Conservation (phyloP, 2,113 vertebrate genomes). For the Centropristis striata region DNA sequence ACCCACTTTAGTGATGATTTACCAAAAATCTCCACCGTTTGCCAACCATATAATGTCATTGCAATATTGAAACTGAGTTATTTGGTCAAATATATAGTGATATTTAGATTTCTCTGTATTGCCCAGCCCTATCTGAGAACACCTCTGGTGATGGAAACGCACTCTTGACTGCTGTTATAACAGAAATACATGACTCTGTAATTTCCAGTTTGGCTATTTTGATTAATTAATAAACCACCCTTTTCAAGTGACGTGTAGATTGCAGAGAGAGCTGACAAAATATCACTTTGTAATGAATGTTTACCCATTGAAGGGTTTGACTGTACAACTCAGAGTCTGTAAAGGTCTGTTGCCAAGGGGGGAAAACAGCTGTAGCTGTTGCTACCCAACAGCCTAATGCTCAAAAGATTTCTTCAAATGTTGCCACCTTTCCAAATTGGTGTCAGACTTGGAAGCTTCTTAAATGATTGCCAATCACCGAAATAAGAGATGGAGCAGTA, state of each 20-base stretch:
- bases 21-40: no score
- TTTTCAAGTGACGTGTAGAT: neutral
- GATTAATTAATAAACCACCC: neutral
- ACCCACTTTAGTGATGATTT: no score
- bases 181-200: neutral
- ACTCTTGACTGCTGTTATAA: neutral
- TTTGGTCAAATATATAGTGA: no score
- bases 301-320: neutral
- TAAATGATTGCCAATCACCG: slow-evolving; percentile 56
- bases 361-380: slow-evolving; percentile 7
- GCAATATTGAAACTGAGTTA: no score
- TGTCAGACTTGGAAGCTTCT: slow-evolving; percentile 38
- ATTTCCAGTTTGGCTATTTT: neutral
- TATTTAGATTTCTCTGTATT: no score
- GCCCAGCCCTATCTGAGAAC: no score
- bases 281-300: neutral
- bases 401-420: neutral
- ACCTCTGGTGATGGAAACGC: no score
- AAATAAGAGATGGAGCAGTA: slow-evolving; percentile 56
- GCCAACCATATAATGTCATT: no score
- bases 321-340: neutral
- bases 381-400: neutral
- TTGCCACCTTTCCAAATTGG: neutral
- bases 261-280: neutral
- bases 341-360: neutral